Base-by-base conservation (phyloP, 1,140 invertebrate species). In the Diachasma alloeum region DNA sequence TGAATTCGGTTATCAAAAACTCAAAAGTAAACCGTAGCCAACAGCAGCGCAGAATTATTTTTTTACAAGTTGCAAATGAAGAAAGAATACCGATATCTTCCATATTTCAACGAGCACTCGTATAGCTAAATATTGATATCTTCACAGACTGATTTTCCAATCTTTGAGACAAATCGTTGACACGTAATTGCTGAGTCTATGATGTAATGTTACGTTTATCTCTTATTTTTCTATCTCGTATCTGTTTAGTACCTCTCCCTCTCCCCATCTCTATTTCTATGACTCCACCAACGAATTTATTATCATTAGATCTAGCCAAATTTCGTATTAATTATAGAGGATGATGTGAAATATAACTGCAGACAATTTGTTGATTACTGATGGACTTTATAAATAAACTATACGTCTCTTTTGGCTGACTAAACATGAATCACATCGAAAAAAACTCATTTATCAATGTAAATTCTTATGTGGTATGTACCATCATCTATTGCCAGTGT, bases 21-120 rank as follows among this genome's bases (percentile, higher is more conserved):
- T 15, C 36, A 46, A 44, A 17, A 26, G 19, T 19, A 31, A 53
- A 56, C 76, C 72, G 26, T 56, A 79, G 53, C 48, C 71, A 75
- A 74, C 74, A 74, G 68, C 69, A 36, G 74, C 75, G 72, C 75
- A 70, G 75, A 74, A 79, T 63, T 79, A 79, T 79, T 79, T 79
- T 79, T 79, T 77, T 79, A 79, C 78, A 71, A 59, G 24, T 71
- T 15, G 31, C 24, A 42, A n/a, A 63, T 26, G 11, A 31, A 63
- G 24, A 63, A 24, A 63, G 6, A 71, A 24, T 36, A 48, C 44
- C 36, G 17, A 70, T 44, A 42, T 70, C 39, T 70, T 70, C 13
- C 13, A 70, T 70, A 15, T 22, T 42, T 44, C 19, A 42, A 42
- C n/a, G 15, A 70, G 19, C 17, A 70, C 42, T 42, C 39, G 48